These are phyloP conservation scores for Spongilla lacustris DNA, from an alignment of 37 sponge, comb jelly and placozoan genomes.

Conservation along the genomic window DNA sequence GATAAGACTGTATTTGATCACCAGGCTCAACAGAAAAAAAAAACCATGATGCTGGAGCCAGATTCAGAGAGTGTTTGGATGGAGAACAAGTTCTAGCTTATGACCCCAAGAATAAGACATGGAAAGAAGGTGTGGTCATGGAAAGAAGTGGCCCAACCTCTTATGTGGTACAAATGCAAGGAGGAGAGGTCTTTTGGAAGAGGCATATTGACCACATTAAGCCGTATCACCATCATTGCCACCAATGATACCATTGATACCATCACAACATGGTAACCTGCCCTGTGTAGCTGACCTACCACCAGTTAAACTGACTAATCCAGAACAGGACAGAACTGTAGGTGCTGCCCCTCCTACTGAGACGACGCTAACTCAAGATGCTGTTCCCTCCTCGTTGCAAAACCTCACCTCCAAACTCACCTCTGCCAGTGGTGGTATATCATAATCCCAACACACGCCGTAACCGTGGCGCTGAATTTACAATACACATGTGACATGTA, in stretches of 20 bases:
- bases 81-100: constrained; percentile 10
- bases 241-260: neutral
- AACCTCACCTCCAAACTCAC: too few species aligned
- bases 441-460: too few species aligned
- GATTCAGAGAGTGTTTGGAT: neutral
- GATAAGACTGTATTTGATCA: too few species aligned
- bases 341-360: too few species aligned
- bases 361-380: too few species aligned
- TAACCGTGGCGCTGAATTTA: too few species aligned
- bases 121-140: neutral
- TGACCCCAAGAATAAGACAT: neutral
- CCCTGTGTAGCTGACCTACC: neutral
- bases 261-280: neutral
- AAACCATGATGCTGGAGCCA: constrained; percentile 31
- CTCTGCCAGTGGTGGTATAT: too few species aligned
- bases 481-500: too few species aligned
- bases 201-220: constrained; percentile 31
- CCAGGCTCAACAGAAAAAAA: constrained; percentile 31
- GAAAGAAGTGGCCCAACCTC: constrained; percentile 4
- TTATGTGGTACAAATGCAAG: constrained; percentile 11
- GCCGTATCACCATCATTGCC: neutral
- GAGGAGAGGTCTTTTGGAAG: constrained; percentile 16
- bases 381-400: too few species aligned
- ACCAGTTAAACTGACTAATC: neutral
- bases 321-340: neutral